Evolutionary conservation across 2,113 vertebrate genomes (phyloP).

Genomic region (Ploceus nigricollis): DNA sequence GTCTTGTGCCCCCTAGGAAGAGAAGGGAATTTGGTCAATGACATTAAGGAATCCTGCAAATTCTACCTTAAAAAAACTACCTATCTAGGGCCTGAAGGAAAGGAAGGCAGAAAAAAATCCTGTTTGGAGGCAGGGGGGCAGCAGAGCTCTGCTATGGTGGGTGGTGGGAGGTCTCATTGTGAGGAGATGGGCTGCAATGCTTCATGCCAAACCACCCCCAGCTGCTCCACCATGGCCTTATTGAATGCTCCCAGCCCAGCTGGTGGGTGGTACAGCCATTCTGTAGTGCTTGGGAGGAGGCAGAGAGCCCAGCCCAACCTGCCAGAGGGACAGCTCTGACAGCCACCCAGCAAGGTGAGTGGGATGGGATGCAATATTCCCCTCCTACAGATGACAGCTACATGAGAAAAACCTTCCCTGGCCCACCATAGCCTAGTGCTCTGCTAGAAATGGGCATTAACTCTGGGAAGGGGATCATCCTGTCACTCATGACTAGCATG

Average conservation of each 20-base stretch:
- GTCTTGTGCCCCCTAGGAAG: neutral
- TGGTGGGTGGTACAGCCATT: neutral
- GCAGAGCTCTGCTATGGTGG: neutral
- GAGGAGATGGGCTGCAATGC: neutral
- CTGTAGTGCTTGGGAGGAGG: neutral
- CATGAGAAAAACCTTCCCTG: neutral
- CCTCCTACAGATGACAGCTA: neutral
- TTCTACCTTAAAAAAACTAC: neutral
- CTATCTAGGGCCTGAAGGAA: neutral
- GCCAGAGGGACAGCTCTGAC: neutral
- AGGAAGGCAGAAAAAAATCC: neutral
- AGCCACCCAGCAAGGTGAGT: neutral
- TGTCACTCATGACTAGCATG: neutral
- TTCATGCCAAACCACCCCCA: neutral
- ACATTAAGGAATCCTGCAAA: neutral
- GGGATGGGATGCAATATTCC: neutral
- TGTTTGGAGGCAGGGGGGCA: neutral
- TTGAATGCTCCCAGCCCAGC: neutral
- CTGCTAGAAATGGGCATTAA: neutral
- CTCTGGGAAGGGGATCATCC: neutral
- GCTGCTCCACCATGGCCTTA: neutral
- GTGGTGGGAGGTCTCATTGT: rapidly evolving
- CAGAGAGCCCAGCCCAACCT: neutral
- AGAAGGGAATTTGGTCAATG: neutral
- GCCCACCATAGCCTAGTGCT: neutral